Evolutionary conservation across 2,797 vertebrate genomes (phyloP).

Genomic region (Calcarius lapponicus): DNA sequence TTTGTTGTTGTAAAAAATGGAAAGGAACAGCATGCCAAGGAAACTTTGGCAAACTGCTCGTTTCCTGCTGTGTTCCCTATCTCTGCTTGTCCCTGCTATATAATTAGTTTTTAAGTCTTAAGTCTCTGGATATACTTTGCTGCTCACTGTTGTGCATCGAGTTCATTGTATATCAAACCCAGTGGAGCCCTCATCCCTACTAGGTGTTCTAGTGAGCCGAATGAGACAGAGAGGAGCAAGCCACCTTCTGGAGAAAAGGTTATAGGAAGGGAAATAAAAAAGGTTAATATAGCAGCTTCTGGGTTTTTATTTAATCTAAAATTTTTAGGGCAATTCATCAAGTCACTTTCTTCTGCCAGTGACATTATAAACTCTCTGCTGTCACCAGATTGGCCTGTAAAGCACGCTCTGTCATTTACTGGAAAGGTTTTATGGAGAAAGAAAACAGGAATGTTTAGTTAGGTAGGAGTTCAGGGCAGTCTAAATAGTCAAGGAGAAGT

Average conservation of each 20-base stretch:
- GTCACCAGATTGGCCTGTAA: not conserved
- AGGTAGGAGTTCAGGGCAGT: not conserved
- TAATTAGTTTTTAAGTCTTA: slow-evolving; percentile 15
- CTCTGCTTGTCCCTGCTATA: not conserved
- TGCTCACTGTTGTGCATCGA: not conserved
- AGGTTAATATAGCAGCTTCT: not conserved
- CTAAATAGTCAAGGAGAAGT: not conserved
- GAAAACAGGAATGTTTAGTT: not conserved
- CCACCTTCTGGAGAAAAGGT: not conserved
- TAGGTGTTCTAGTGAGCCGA: not conserved
- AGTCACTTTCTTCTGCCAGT: not conserved
- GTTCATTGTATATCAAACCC: not conserved
- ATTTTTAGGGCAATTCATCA: not conserved
- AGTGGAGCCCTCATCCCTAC: not conserved
- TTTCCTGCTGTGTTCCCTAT: not conserved
- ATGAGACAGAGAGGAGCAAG: not conserved
- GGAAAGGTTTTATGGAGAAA: slow-evolving; percentile 31
- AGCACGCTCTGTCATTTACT: not conserved
- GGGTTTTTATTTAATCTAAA: slow-evolving; percentile 4
- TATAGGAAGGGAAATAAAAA: not conserved
- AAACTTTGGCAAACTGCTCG: not conserved
- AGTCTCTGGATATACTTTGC: not conserved
- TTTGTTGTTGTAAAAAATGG: not conserved
- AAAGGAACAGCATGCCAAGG: not conserved
- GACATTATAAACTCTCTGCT: slow-evolving; percentile 32